Evolutionary conservation across 2,113 vertebrate species (phyloP).

Genomic region (Phalacrocorax carbo): DNA sequence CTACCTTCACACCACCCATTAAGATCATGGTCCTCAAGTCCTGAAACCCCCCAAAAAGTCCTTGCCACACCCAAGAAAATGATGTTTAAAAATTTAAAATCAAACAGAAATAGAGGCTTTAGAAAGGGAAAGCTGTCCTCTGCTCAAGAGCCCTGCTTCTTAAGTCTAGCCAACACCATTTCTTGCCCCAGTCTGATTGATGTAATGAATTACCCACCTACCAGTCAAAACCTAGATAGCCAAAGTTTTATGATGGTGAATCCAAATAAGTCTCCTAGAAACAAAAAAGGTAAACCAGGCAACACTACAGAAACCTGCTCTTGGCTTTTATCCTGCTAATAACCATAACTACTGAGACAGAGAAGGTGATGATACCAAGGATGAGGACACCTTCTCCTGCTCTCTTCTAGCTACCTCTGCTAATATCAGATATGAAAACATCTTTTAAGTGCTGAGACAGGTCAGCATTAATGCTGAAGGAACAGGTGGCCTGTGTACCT

Average conservation of each 20-base stretch:
- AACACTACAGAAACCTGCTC: not conserved
- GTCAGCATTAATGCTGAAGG: not conserved
- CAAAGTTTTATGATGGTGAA: not conserved
- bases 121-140: not conserved
- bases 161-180: not conserved
- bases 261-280: not conserved
- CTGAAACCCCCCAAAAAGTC: not conserved
- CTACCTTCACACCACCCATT: rapidly evolving
- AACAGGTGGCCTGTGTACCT: not conserved
- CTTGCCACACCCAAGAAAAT: not conserved
- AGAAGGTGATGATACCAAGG: not conserved
- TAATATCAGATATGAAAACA: not conserved
- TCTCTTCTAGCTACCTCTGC: not conserved
- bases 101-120: not conserved
- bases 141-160: not conserved
- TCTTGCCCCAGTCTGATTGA: not conserved
- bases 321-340: not conserved
- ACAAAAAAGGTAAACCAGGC: not conserved
- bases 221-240: not conserved
- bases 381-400: not conserved
- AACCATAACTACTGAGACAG: not conserved
- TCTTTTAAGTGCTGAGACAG: not conserved
- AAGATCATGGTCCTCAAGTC: not conserved
- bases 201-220: not conserved
- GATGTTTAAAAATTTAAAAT: not conserved